Conservation (phyloP, 2,797 vertebrate genomes). For the Anguilla obscura region DNA sequence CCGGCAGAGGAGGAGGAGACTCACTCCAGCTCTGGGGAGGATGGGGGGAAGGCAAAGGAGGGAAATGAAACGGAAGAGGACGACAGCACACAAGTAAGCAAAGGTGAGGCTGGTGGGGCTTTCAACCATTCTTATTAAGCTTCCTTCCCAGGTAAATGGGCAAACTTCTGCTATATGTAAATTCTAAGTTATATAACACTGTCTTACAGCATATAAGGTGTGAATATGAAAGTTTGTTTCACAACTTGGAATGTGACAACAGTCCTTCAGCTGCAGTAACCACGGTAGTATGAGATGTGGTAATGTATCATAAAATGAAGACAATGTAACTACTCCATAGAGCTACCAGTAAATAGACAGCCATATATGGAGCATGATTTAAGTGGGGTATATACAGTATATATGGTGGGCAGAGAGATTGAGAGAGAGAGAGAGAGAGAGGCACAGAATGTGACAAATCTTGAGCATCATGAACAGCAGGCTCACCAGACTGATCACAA, state of each 20-base stretch:
- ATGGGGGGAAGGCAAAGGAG: constrained; percentile 21
- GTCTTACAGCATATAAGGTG: neutral
- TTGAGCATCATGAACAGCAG: neutral
- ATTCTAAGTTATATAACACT: neutral
- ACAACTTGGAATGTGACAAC: neutral
- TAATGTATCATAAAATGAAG: neutral
- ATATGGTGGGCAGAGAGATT: neutral
- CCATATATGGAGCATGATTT: neutral
- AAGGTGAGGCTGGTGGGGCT: constrained; percentile 44
- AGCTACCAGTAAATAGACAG: constrained; percentile 25
- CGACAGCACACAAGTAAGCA: constrained; percentile 43
- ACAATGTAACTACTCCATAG: neutral
- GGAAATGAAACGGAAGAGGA: constrained; percentile 40
- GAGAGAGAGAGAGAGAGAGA: neutral
- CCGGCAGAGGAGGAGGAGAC: constrained; percentile 61
- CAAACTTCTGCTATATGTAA: neutral
- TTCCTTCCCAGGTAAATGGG: neutral
- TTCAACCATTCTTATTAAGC: neutral
- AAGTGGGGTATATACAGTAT: neutral
- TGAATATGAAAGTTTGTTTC: neutral
- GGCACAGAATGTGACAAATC: neutral
- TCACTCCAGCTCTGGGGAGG: constrained; percentile 45
- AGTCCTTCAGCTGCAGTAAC: neutral
- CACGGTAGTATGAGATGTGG: neutral
- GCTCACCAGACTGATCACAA: constrained; percentile 30